A percentile compares a stretch with the other conserved stretches of the same genome.
Conservation (phyloP, 2,888 invertebrate species). For the Matsumyia berberina region DNA sequence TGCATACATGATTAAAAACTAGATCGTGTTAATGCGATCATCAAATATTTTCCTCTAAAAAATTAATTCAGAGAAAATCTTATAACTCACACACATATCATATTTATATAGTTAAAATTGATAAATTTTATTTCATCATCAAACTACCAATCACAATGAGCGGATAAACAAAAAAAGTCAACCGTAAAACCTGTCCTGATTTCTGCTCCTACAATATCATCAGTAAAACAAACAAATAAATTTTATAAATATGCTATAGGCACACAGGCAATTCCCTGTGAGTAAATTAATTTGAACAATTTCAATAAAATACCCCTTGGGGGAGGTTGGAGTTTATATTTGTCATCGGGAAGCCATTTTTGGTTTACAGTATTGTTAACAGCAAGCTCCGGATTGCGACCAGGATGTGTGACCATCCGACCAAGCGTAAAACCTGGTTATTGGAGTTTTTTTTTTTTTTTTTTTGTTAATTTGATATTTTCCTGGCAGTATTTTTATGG, state of each 20-base stretch:
- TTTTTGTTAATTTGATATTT: slow-evolving; percentile 43
- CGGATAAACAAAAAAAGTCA: neutral
- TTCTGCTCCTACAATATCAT: slow-evolving; percentile 9
- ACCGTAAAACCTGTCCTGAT: slow-evolving; percentile 2
- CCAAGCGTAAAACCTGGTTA: neutral
- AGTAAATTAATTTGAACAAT: slow-evolving; percentile 55
- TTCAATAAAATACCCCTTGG: slow-evolving; percentile 26
- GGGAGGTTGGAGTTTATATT: slow-evolving; percentile 20
- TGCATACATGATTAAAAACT: neutral
- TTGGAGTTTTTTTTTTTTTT: slow-evolving; percentile 1
- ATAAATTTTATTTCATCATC: neutral
- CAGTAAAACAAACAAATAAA: slow-evolving; percentile 34
- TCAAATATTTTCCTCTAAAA: neutral
- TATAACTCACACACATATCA: neutral
- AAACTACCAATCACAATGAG: neutral
- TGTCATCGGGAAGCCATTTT: slow-evolving; percentile 51
- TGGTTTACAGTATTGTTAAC: slow-evolving; percentile 47
- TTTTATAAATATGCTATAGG: slow-evolving; percentile 16
- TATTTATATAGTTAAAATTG: slow-evolving; percentile 1
- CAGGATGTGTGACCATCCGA: slow-evolving; percentile 22
- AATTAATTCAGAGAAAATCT: neutral
- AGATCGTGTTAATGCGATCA: neutral
- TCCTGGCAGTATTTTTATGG: slow-evolving; percentile 48
- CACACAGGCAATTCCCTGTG: neutral
- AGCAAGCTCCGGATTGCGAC: slow-evolving; percentile 24